Base-by-base conservation (phyloP, 1,140 invertebrate species). In the Charaxes varanes region DNA sequence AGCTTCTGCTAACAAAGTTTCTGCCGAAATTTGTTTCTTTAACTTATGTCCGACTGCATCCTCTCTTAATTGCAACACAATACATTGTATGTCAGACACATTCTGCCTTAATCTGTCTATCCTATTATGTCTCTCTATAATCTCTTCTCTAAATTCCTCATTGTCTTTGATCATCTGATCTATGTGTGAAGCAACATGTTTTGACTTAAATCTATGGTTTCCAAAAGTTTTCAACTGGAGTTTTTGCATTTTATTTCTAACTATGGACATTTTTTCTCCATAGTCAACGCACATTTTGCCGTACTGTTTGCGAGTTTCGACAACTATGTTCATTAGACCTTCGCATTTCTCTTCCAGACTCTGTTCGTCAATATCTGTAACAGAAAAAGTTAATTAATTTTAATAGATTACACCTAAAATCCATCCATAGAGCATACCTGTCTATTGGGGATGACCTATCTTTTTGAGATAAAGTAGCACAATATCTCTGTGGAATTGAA, bases 221-320 rank as follows among this genome's bases (percentile, higher is more conserved):
- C 65, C 46, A 2, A 76, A 56, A 0, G 55, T 61, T 35, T 70
- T 57, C 0, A 81, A 28, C 41, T 70, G 53, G 12, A 71, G 45
- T 18, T 74, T 70, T 1, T 78, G 26, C n/a, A 72, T 47, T 53
- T 72, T 70, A 12, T 74, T 71, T 32, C 72, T 68, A 17, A 78
- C 50, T 0, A 63, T 4, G 4, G 61, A 53, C 3, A 45, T 59
- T 52, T 78, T 81, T 8, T 62, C 54, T 22, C 73, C 51, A 19
- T 81, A 81, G 3, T 78, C 70, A 0, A 62, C 27, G 11, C 70
- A 78, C 46, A 69, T 67, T 46, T 73, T 72, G 0, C 77, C 72
- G 28, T 68, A 78, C 6, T 46, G 37, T 52, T 78, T 77, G 7
- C 77, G 42, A 6, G 67, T 69, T 44, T 78, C 77, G 1, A 77